Evolutionary conservation across 1,140 invertebrate species (phyloP).

Genomic region (Drosophila equinoxialis): DNA sequence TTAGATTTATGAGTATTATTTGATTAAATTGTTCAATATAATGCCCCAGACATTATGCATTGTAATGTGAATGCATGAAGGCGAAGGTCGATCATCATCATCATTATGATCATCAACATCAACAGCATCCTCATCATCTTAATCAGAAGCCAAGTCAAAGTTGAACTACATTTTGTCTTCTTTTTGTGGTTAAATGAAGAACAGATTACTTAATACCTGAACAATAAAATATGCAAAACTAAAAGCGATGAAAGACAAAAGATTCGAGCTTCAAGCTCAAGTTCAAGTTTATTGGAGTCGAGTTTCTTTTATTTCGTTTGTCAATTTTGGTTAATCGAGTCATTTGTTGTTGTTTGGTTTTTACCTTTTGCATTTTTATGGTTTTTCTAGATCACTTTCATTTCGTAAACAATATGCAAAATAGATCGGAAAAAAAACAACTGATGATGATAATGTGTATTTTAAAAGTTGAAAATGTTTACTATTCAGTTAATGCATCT

Average conservation of each 20-base stretch:
- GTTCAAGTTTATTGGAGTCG: constrained; percentile 56
- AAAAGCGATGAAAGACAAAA: constrained; percentile 43
- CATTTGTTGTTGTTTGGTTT: constrained; percentile 12
- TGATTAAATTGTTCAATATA: constrained; percentile 53
- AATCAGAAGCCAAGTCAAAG: constrained; percentile 43
- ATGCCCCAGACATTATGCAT: constrained; percentile 53
- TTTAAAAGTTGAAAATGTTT: background rate
- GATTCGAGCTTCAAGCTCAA: constrained; percentile 46
- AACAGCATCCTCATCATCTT: constrained; percentile 52
- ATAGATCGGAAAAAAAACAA: constrained; percentile 24
- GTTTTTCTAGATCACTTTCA: constrained; percentile 60
- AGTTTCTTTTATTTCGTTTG: constrained; percentile 16
- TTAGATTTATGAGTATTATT: constrained; percentile 56
- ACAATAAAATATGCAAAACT: constrained; percentile 49
- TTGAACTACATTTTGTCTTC: constrained; percentile 64
- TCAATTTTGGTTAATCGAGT: background rate
- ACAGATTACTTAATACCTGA: constrained; percentile 41
- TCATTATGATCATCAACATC: constrained; percentile 29
- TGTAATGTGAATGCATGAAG: constrained; percentile 72
- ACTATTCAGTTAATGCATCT: background rate
- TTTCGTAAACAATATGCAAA: constrained; percentile 49
- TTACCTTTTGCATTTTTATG: constrained; percentile 32
- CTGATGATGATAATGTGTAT: constrained; percentile 2
- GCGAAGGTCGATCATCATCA: constrained; percentile 57
- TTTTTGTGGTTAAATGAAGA: constrained; percentile 49